Evolutionary conservation across 2,888 invertebrate genomes (phyloP).

Genomic region (Amaurobius ferox): DNA sequence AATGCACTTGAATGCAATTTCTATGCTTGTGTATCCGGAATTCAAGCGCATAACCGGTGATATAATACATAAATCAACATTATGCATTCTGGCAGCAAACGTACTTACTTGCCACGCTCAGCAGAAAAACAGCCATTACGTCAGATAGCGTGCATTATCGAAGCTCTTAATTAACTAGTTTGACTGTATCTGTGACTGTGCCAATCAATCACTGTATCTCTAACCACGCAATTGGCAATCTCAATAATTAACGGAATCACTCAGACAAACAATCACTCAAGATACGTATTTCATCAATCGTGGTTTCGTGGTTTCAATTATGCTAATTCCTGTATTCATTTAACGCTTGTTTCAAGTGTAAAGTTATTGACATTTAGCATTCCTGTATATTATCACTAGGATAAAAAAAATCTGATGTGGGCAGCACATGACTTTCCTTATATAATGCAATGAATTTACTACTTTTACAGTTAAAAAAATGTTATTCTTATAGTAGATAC

Average conservation of each 20-base stretch:
- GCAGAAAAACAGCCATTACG: background rate
- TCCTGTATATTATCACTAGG: no score
- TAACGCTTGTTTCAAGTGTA: background rate
- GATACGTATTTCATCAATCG: background rate
- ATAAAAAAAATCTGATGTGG: no score
- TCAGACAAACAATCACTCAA: background rate
- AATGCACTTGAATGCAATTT: no score
- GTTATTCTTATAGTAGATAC: no score
- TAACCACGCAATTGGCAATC: background rate
- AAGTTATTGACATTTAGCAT: no score
- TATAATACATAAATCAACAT: background rate
- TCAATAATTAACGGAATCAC: conserved; percentile 13
- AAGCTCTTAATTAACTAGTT: background rate
- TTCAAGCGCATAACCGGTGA: background rate
- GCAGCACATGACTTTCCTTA: no score
- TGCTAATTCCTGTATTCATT: background rate
- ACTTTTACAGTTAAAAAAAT: no score
- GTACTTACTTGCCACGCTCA: background rate
- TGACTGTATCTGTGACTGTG: background rate
- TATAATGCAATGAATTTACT: no score
- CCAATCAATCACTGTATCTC: background rate
- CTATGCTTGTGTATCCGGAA: no score
- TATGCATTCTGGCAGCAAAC: background rate
- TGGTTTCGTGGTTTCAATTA: background rate
- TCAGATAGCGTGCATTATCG: background rate